Conservation (phyloP, 1,140 invertebrate species). For the Lutraria rhynchaena region DNA sequence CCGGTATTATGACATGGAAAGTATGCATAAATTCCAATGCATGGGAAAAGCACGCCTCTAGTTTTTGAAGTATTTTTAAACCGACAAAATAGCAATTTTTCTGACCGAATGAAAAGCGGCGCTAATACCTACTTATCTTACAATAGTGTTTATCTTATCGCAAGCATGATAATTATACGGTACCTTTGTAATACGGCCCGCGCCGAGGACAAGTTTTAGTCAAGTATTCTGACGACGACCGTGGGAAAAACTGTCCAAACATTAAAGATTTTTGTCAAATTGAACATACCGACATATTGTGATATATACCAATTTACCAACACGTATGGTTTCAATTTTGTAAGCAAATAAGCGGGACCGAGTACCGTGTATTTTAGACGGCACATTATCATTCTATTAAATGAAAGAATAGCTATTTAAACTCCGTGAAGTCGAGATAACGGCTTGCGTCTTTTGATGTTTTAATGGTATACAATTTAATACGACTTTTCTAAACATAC, state of each 20-base stretch:
- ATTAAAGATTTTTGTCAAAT: slow-evolving; percentile 32
- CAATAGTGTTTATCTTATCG: slow-evolving; percentile 43
- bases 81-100: slow-evolving; percentile 55
- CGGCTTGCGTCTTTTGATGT: slow-evolving; percentile 26
- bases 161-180: slow-evolving; percentile 29
- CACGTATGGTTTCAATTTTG: slow-evolving; percentile 50
- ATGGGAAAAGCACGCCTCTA: slow-evolving; percentile 53
- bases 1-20: slow-evolving; percentile 25
- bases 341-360: slow-evolving; percentile 32
- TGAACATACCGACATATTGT: slow-evolving; percentile 12
- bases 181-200: slow-evolving; percentile 25
- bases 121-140: slow-evolving; percentile 53
- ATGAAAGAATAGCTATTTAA: slow-evolving; percentile 40
- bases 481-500: slow-evolving; percentile 4
- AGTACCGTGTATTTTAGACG: slow-evolving; percentile 3
- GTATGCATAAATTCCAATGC: slow-evolving; percentile 27
- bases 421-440: slow-evolving; percentile 30
- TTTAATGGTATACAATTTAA: slow-evolving; percentile 9
- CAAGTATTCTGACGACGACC: slow-evolving; percentile 29
- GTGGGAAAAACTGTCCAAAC: slow-evolving; percentile 45
- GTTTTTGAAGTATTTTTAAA: slow-evolving; percentile 24
- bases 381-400: slow-evolving; percentile 21
- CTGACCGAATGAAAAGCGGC: slow-evolving; percentile 40
- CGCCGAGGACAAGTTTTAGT: slow-evolving; percentile 2
- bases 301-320: slow-evolving; percentile 54